Conservation (phyloP, 2,113 vertebrate genomes). For the Scolopax mira region DNA sequence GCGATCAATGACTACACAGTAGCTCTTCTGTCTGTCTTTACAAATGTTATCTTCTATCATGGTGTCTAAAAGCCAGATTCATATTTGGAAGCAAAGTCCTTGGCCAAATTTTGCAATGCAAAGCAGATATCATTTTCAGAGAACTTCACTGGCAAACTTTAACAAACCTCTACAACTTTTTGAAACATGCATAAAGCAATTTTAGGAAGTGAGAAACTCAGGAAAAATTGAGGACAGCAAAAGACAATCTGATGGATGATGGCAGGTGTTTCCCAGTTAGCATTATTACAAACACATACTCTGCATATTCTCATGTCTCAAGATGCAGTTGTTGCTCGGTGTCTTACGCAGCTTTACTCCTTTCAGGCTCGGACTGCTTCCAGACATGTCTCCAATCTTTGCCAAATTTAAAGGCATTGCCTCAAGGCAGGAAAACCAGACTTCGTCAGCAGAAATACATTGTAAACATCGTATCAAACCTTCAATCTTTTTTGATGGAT, state of each 20-base stretch:
- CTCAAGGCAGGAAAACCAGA: not conserved
- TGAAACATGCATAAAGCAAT: not conserved
- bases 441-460: not conserved
- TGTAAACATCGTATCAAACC: not conserved
- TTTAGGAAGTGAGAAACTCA: not conserved
- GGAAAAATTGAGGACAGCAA: not conserved
- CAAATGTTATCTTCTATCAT: not conserved
- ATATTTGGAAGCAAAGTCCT: not conserved
- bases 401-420: not conserved
- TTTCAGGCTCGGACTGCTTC: not conserved
- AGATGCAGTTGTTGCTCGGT: accelerated
- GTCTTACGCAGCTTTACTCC: accelerated
- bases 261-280: not conserved
- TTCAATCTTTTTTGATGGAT: not conserved
- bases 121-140: not conserved
- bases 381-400: not conserved
- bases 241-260: not conserved
- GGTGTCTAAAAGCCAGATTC: not conserved
- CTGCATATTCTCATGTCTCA: not conserved
- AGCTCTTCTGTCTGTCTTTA: not conserved
- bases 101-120: not conserved
- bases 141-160: not conserved
- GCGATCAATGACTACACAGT: not conserved
- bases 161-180: not conserved
- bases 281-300: not conserved